phyloP scores from a whole-genome alignment of 2,113 vertebrate genomes.

The Erythrocebus patas region DNA sequence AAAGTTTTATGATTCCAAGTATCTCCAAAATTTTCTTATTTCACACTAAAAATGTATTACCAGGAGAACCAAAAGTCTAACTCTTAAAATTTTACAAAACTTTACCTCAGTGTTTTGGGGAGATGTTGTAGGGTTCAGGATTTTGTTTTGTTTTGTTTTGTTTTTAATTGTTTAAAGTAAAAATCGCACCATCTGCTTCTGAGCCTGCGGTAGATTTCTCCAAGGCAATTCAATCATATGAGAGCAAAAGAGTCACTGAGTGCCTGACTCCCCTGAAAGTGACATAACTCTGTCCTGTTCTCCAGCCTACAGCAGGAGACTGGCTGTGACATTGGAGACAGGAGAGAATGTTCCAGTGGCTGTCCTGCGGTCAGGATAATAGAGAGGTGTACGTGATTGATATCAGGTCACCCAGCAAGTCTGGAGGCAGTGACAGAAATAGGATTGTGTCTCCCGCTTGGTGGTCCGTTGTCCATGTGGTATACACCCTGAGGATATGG shows the following conservation, averaged over 20 bases:
- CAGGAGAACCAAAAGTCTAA: neutral
- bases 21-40: constrained; percentile 14
- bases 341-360: constrained; percentile 22
- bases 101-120: neutral
- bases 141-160: neutral
- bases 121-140: neutral
- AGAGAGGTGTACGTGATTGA: constrained; percentile 37
- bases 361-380: neutral
- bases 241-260: constrained; percentile 16
- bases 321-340: constrained; percentile 37
- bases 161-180: constrained; percentile 43
- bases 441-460: neutral
- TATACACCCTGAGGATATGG: neutral
- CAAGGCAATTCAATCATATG: constrained; percentile 25
- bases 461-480: neutral
- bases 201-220: constrained; percentile 14
- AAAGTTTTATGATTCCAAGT: neutral
- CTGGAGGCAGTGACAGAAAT: constrained; percentile 36
- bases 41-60: neutral
- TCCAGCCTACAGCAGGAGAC: constrained; percentile 48
- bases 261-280: constrained; percentile 48
- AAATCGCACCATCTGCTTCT: constrained; percentile 40
- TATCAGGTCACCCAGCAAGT: constrained; percentile 34
- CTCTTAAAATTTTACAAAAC: neutral
- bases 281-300: constrained; percentile 30